Conservation (phyloP, 2,888 invertebrate genomes). For the Latheticus oryzae region DNA sequence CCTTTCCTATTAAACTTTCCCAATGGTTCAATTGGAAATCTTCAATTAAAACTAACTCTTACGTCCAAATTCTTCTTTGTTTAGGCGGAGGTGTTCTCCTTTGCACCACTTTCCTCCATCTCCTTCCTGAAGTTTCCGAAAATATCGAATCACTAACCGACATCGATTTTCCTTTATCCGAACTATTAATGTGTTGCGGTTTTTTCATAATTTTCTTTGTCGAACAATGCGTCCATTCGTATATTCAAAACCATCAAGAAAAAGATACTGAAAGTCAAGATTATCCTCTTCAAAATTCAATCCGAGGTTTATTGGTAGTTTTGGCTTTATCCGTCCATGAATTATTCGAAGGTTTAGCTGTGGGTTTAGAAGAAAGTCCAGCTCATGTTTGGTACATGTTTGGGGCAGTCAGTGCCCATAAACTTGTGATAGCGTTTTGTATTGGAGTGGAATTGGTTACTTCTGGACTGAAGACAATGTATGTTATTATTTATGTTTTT, state of each 20-base stretch:
- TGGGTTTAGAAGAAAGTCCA: constrained; percentile 78
- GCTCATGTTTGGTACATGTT: constrained; percentile 82
- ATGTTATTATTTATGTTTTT: constrained; percentile 76
- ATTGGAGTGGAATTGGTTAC: constrained; percentile 86
- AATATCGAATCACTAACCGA: constrained; percentile 70
- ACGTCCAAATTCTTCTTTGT: constrained; percentile 73
- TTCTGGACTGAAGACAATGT: constrained; percentile 72
- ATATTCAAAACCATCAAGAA: constrained; percentile 26
- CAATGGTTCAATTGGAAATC: constrained; percentile 71
- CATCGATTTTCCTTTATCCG: constrained; percentile 74
- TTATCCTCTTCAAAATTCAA: constrained; percentile 59
- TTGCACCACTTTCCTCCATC: constrained; percentile 83
- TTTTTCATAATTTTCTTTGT: constrained; percentile 83
- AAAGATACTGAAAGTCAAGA: constrained; percentile 47
- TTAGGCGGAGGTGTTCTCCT: constrained; percentile 88
- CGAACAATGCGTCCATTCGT: constrained; percentile 79
- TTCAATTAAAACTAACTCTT: constrained; percentile 67
- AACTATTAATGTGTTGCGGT: constrained; percentile 79
- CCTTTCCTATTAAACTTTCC: constrained; percentile 78
- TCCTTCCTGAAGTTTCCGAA: constrained; percentile 83
- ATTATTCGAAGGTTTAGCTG: constrained; percentile 86
- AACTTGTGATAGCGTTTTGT: constrained; percentile 88
- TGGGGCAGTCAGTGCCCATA: constrained; percentile 86
- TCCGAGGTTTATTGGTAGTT: constrained; percentile 83
- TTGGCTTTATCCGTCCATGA: constrained; percentile 88